Evolutionary conservation across 2,113 vertebrate species (phyloP).

Genomic region (Eurystomus gularis): DNA sequence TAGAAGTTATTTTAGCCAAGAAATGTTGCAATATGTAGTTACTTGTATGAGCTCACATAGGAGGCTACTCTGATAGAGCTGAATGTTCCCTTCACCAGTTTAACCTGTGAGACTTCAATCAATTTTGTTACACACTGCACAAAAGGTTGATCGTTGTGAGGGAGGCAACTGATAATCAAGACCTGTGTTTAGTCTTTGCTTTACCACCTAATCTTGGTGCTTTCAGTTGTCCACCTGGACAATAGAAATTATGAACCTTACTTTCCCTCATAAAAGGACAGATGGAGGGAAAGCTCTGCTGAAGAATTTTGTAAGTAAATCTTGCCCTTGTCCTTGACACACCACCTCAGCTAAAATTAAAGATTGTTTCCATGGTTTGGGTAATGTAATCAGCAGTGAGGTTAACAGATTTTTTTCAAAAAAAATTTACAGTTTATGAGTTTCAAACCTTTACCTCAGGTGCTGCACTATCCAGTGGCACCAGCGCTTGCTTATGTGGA

Average conservation of each 20-base stretch:
- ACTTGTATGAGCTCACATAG: rapidly evolving
- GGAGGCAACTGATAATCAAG: not conserved
- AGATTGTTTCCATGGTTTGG: not conserved
- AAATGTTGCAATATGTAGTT: not conserved
- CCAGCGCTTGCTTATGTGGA: not conserved
- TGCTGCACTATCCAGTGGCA: not conserved
- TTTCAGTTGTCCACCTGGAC: not conserved
- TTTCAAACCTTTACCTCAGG: not conserved
- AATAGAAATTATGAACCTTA: not conserved
- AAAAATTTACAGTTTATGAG: not conserved
- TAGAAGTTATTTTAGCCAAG: not conserved
- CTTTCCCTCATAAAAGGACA: not conserved
- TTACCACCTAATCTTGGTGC: not conserved
- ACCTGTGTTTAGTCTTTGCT: not conserved
- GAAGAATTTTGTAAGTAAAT: not conserved
- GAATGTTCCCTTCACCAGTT: not conserved
- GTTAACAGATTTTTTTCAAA: not conserved
- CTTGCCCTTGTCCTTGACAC: not conserved
- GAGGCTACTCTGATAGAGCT: not conserved
- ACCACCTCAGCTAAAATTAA: not conserved
- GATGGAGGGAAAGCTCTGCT: not conserved
- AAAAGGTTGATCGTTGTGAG: not conserved
- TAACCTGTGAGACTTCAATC: not conserved
- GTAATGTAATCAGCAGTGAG: not conserved
- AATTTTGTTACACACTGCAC: not conserved